Conservation (phyloP, 2,113 vertebrate species). For the Struthio camelus region DNA sequence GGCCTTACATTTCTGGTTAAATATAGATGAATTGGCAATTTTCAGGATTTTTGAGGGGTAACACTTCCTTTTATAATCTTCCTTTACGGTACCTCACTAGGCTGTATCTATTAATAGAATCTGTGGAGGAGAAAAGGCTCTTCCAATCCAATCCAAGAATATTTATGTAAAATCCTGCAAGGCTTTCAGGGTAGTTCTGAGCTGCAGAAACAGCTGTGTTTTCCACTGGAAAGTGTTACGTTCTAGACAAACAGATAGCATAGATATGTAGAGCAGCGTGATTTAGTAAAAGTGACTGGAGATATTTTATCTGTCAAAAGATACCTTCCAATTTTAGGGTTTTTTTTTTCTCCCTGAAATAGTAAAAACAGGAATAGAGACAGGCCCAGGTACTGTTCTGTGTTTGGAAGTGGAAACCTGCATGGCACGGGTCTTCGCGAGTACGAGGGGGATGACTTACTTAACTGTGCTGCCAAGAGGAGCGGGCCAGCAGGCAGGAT, state of each 20-base stretch:
- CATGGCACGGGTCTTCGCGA: background rate
- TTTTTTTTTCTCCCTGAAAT: background rate
- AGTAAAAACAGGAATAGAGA: rapidly evolving
- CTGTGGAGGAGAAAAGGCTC: background rate
- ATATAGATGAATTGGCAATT: background rate
- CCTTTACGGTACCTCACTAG: background rate
- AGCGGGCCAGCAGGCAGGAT: background rate
- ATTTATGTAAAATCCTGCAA: background rate
- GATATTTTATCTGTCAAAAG: background rate
- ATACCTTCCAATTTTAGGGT: no score
- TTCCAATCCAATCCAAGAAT: background rate
- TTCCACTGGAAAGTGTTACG: background rate
- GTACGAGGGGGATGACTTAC: background rate
- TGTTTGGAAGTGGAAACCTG: background rate
- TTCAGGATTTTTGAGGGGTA: background rate
- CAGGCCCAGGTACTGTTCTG: background rate
- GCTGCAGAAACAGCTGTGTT: background rate
- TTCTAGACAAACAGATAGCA: background rate
- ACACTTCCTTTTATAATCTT: background rate
- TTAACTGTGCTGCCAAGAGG: background rate
- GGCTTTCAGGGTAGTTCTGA: background rate
- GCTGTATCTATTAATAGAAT: background rate
- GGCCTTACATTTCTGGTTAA: background rate
- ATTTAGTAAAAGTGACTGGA: background rate
- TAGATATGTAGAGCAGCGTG: background rate